Evolutionary conservation across 2,888 invertebrate genomes (phyloP).

Genomic region (Sialis lutaria): DNA sequence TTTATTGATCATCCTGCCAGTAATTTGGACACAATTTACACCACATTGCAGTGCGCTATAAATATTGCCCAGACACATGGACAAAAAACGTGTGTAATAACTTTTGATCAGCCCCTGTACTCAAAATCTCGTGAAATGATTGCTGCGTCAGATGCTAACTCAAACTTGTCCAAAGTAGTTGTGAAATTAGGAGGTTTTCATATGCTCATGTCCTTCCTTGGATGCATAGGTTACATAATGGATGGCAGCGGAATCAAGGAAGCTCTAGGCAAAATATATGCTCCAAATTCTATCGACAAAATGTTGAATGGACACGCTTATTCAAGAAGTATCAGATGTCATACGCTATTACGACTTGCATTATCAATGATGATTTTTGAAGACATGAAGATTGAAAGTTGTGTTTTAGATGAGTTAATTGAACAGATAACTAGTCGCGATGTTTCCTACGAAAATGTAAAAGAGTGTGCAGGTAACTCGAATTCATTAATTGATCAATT

Average conservation of each 20-base stretch:
- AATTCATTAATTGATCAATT: no score
- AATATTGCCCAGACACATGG: no score
- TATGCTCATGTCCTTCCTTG: slow-evolving; percentile 15
- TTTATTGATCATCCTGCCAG: no score
- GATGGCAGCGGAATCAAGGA: slow-evolving; percentile 13
- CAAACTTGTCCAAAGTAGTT: slow-evolving; percentile 11
- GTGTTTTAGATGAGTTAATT: slow-evolving; percentile 11
- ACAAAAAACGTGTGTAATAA: slow-evolving; percentile 12
- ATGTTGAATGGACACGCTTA: slow-evolving; percentile 17
- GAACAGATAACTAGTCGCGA: slow-evolving; percentile 13
- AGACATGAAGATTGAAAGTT: slow-evolving; percentile 4
- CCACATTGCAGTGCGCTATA: no score
- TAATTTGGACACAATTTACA: no score
- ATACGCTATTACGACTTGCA: slow-evolving; percentile 2
- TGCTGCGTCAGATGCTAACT: slow-evolving; percentile 8
- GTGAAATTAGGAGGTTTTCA: slow-evolving; percentile 21
- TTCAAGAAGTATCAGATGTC: slow-evolving; percentile 12
- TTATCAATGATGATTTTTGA: slow-evolving; percentile 3
- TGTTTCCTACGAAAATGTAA: slow-evolving; percentile 11
- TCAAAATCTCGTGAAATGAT: slow-evolving; percentile 10
- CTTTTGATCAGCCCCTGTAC: slow-evolving; percentile 12
- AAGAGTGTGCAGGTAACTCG: no score
- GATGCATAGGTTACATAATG: slow-evolving; percentile 13
- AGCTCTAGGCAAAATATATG: slow-evolving; percentile 12
- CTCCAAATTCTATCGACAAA: slow-evolving; percentile 16